These are phyloP conservation scores for Papilio glaucus DNA, from an alignment of 1,140 invertebrate species.

Conservation along the genomic window DNA sequence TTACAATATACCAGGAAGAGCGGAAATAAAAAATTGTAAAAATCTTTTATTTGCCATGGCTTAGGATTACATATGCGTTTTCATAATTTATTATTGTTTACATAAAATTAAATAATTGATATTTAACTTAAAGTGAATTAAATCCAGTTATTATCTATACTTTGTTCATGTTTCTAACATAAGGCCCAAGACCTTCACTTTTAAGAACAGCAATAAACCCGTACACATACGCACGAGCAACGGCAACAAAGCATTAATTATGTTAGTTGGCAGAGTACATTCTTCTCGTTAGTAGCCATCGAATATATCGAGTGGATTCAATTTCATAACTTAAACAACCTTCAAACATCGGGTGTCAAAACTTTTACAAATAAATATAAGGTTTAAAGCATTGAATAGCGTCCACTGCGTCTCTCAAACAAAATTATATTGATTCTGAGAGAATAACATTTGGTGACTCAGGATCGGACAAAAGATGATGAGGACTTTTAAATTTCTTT, in stretches of 20 bases:
- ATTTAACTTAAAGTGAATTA: not conserved
- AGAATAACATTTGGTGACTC: not conserved
- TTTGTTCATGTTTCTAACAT: not conserved
- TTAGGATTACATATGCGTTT: no score
- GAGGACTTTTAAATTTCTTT: no score
- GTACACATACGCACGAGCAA: not conserved
- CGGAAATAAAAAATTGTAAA: no score
- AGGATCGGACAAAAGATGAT: no score
- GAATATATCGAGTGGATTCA: slow-evolving; percentile 63
- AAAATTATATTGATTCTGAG: not conserved
- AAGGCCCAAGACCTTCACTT: slow-evolving; percentile 9
- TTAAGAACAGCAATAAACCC: not conserved
- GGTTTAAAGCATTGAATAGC: not conserved
- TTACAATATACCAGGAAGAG: no score
- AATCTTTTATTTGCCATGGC: no score
- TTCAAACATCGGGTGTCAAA: slow-evolving; percentile 69
- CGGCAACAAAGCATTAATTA: slow-evolving; percentile 22
- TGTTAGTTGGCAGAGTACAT: not conserved
- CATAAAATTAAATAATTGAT: no score
- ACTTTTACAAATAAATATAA: slow-evolving; percentile 59
- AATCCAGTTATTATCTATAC: not conserved
- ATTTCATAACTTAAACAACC: slow-evolving; percentile 69
- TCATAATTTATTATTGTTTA: no score
- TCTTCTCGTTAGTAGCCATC: slow-evolving; percentile 22
- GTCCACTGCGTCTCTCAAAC: not conserved